These are phyloP conservation scores for Ahaetulla prasina DNA, from an alignment of 2,113 vertebrate genomes.

Conservation along the genomic window DNA sequence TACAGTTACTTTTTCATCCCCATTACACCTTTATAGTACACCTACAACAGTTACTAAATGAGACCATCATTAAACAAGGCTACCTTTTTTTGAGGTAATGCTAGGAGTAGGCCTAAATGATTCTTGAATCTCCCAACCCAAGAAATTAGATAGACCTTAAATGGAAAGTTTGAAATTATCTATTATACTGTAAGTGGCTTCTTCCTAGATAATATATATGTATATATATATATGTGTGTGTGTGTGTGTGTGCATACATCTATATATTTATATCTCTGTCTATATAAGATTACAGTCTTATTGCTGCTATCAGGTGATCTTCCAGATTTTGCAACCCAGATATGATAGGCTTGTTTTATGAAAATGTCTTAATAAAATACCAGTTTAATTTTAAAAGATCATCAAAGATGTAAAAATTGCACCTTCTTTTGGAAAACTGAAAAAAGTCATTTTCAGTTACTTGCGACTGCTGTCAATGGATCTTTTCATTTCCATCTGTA, in stretches of 20 bases:
- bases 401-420: background rate
- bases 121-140: background rate
- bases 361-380: background rate
- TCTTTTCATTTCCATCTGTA: background rate
- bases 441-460: background rate
- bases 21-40: background rate
- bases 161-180: background rate
- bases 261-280: background rate
- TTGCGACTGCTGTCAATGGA: background rate
- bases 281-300: background rate
- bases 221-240: background rate
- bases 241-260: rapidly evolving
- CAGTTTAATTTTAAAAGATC: background rate
- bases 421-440: background rate
- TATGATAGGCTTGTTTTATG: background rate
- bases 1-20: background rate
- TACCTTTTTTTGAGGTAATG: background rate
- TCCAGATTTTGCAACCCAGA: background rate
- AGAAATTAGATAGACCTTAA: background rate
- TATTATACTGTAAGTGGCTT: background rate
- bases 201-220: background rate
- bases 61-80: background rate
- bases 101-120: background rate
- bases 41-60: background rate
- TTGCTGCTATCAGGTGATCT: background rate